Base-by-base conservation (phyloP, 30 jellyfish, hydroid and myxozoan genomes). In the Aurelia aurita region DNA sequence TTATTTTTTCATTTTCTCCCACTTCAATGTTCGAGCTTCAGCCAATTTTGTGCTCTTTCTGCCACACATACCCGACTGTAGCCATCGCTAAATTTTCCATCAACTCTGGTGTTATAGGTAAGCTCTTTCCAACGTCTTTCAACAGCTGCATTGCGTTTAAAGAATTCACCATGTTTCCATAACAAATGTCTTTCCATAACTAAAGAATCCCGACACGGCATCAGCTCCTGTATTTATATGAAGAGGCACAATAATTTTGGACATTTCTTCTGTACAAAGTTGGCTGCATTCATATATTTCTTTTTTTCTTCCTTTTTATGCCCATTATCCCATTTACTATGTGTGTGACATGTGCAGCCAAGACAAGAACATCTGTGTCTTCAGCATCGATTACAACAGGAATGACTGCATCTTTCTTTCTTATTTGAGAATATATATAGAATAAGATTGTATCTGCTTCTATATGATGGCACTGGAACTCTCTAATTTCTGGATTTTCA, bases 401-500 rank as follows among this genome's bases (percentile, higher is more conserved):
- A 15, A 47, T 69, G 80, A 69, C 80, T 69, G 80, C 80, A 69
- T 74, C 57, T 58, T 51, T 51, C 55, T 58, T 74, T 74, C 86
- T 74, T 74, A 51, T 54, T 58, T 74, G 74, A 58, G 74, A 70
- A 74, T 58, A 74, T 51, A 74, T 74, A 58, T 74, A 74, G 57
- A 74, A 51, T 49, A 74, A 51, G 86, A 74, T 51, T 74, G 86
- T 74, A 74, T 74, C 86, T 51, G 86, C 86, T 74, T 58, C 86
- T 25, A 74, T 74, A 34, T 74, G 59, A 74, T 74, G 55, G 86
- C 86, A 51, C n/a, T 61, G 10, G 43, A 61, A 61, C 43, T 61
- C 74, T 20, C n/a, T 14, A 47, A 47, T 47, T 47, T 47, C 59
- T 47, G 59, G 59, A 22, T 20, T 20, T 74, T 74, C 74, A 62